These are phyloP conservation scores for Virgularia gustaviana DNA, from an alignment of 92 coral and sea anemone genomes.

Conservation along the genomic window DNA sequence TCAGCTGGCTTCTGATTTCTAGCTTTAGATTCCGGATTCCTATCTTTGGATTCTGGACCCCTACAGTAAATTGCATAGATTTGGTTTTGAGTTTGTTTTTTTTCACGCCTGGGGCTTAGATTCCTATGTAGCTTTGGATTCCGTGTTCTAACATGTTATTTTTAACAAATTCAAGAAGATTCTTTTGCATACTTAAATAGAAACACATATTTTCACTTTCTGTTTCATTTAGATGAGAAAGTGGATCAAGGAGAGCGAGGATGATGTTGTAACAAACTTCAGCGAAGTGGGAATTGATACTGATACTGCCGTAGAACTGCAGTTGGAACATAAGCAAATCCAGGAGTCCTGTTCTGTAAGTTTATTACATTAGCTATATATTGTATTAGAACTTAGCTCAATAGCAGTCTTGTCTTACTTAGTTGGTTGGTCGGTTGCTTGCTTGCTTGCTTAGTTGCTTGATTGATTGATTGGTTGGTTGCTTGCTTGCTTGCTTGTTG, in stretches of 20 bases:
- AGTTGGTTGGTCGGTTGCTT: neutral
- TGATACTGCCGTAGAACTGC: constrained; percentile 75
- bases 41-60: too few species aligned
- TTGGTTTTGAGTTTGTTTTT: too few species aligned
- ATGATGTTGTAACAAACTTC: constrained; percentile 85
- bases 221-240: constrained; percentile 81
- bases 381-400: neutral
- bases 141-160: neutral
- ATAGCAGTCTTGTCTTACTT: neutral
- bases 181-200: too few species aligned
- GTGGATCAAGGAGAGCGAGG: constrained; percentile 92
- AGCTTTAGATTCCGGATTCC: too few species aligned
- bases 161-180: neutral
- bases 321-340: constrained; percentile 82
- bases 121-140: neutral
- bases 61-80: too few species aligned
- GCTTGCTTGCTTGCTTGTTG: neutral
- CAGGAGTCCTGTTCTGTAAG: constrained; percentile 88
- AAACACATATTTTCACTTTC: too few species aligned
- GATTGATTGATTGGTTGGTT: neutral
- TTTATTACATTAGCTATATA: neutral
- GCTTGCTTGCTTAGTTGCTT: neutral
- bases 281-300: constrained; percentile 87
- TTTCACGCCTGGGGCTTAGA: too few species aligned
- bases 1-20: constrained; percentile 12